Percentiles rank a stretch among this genome's conserved stretches.
These are phyloP conservation scores for Lissocephala sabroskyi DNA, from an alignment of 2,888 invertebrate species.

Conservation along the genomic window DNA sequence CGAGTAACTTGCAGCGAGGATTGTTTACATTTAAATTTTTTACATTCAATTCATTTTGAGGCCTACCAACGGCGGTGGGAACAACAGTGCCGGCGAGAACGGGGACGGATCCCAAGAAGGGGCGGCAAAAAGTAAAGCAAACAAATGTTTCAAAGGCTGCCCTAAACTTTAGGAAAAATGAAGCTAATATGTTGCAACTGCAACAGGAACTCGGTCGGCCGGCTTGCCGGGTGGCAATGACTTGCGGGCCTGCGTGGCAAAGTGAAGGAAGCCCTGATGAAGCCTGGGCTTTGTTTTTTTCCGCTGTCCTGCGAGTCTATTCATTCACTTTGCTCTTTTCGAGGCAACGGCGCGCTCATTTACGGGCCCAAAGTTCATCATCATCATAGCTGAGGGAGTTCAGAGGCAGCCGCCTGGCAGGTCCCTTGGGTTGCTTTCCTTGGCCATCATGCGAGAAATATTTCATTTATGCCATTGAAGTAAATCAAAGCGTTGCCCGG, in stretches of 20 bases:
- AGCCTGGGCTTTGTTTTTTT: background rate
- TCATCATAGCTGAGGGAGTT: constrained; percentile 2
- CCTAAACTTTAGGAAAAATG: constrained; percentile 48
- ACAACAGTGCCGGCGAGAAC: background rate
- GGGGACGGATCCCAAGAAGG: background rate
- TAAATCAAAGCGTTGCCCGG: constrained; percentile 4
- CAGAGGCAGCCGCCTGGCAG: background rate
- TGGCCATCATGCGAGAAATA: constrained; percentile 7
- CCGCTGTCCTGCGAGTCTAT: background rate
- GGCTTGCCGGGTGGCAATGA: constrained; percentile 6
- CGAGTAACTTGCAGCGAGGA: constrained; percentile 30
- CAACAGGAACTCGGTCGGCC: background rate
- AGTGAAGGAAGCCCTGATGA: too few species aligned
- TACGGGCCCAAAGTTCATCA: constrained; percentile 11
- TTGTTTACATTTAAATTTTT: constrained; percentile 66
- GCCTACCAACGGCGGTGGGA: constrained; percentile 34
- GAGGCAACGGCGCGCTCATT: constrained; percentile 10
- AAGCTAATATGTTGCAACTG: constrained; percentile 65
- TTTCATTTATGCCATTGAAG: constrained; percentile 6
- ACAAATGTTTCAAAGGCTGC: constrained; percentile 38
- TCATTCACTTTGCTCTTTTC: constrained; percentile 30
- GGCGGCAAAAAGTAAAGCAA: constrained; percentile 31
- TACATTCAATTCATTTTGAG: constrained; percentile 65
- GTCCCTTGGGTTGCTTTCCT: background rate
- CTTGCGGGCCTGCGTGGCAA: constrained; percentile 10